These are phyloP conservation scores for Eristalis arbustorum DNA, from an alignment of 2,888 invertebrate genomes.

Conservation along the genomic window DNA sequence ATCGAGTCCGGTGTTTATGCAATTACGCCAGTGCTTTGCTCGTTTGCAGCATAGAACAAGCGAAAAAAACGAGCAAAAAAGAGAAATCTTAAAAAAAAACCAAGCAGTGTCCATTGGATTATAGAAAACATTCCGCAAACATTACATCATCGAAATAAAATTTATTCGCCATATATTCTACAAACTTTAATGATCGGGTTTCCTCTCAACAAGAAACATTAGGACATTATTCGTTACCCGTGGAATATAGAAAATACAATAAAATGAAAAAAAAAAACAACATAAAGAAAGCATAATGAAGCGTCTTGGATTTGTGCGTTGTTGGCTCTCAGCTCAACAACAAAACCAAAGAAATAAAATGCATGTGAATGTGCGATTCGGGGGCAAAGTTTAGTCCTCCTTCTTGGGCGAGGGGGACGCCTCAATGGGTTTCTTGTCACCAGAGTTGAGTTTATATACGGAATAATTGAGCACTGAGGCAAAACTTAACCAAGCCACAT, in stretches of 20 bases:
- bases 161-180: conserved; percentile 32
- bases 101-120: not conserved
- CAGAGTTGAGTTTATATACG: conserved; percentile 84
- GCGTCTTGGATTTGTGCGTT: not conserved
- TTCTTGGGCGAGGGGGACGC: conserved; percentile 21
- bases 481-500: conserved; percentile 87
- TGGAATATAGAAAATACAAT: conserved; percentile 11
- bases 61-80: not conserved
- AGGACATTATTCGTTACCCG: not conserved
- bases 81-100: not conserved
- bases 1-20: not conserved
- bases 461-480: conserved; percentile 86
- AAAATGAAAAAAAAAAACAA: not conserved
- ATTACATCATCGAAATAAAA: conserved; percentile 23
- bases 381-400: conserved; percentile 12
- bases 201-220: conserved; percentile 12
- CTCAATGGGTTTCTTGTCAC: conserved; percentile 72
- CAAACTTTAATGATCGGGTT: conserved; percentile 8
- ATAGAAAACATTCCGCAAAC: not conserved
- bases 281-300: conserved; percentile 22
- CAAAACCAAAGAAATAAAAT: not conserved
- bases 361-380: not conserved
- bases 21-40: not conserved
- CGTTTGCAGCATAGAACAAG: not conserved
- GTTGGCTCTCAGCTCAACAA: not conserved